Evolutionary conservation across 2,113 vertebrate genomes (phyloP), one percentile per base, ranked within the genome.

Genomic region (Siniperca chuatsi): DNA sequence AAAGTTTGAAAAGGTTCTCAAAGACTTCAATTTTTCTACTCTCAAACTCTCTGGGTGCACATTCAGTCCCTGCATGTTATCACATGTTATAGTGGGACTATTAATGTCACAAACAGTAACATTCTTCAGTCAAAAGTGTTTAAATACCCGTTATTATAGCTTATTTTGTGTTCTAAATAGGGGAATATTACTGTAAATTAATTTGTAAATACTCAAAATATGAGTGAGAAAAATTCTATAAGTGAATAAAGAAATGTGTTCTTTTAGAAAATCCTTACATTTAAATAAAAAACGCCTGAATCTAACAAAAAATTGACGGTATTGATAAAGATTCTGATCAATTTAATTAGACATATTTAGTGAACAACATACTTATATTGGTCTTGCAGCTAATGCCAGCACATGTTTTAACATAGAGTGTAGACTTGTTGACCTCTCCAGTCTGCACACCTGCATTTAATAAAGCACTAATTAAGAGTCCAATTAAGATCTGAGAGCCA

Each of bases 121-220:
- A 35, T 2, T 46, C 1, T 9, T 61, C 33, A 68, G 15, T 21
- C 12, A 11, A 11, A 44, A 15, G 8, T 60, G 44, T 69, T 18
- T 61, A 9, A 60, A 55, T 42, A 62, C 0, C 4, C 20, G 5
- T 58, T 13, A 46, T 55, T 68, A 60, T 15, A 48, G 1, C 3
- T 29, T 29, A 8, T 2, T 64, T 44, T 71, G 4, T 69, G 35
- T 11, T 65, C 6, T 21, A 40, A 20, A 4, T 54, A 73, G 68
- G 46, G 44, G 12, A 40, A 10, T 55, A 15, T 52, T 65, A 78
- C n/a, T 37, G 42, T 75, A 74, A 78, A 78, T 74, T 21, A 33
- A 67, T n/a, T 18, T 80, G 66, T 72, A 72, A 65, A 78, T 60
- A 52, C 10, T 58, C 16, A 21, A 44, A 20, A 74, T 50, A 62